These are phyloP conservation scores for Phyllotreta cruciferae DNA, from an alignment of 2,888 invertebrate genomes.

Conservation along the genomic window DNA sequence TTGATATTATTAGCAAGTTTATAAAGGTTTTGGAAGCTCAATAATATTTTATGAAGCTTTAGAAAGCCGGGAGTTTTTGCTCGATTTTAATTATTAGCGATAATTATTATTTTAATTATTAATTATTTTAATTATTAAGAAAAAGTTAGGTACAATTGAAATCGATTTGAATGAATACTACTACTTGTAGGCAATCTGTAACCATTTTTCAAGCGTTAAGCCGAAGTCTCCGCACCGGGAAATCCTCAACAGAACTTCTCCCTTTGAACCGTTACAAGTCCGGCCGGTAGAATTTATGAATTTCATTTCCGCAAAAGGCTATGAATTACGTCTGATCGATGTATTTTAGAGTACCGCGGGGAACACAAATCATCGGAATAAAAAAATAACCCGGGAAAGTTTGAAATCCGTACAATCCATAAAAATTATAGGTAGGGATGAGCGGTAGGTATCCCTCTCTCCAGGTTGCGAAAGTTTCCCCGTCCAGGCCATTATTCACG, in stretches of 20 bases:
- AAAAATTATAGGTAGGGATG: slow-evolving; percentile 36
- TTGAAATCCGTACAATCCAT: slow-evolving; percentile 40
- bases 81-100: no score
- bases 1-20: no score
- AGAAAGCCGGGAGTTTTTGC: no score
- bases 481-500: slow-evolving; percentile 18
- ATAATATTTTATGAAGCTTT: no score
- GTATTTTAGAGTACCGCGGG: slow-evolving; percentile 44
- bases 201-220: no score
- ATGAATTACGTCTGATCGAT: slow-evolving; percentile 41
- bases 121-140: no score
- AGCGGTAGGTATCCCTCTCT: slow-evolving; percentile 6
- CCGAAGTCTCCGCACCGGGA: no score
- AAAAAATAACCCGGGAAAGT: slow-evolving; percentile 37
- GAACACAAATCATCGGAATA: slow-evolving; percentile 47
- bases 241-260: slow-evolving; percentile 8
- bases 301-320: slow-evolving; percentile 39
- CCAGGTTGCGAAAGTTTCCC: slow-evolving; percentile 27
- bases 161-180: no score
- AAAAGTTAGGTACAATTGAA: no score
- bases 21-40: no score
- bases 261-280: slow-evolving; percentile 28
- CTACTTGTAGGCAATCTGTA: no score
- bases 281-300: slow-evolving; percentile 35
- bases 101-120: no score